Evolutionary conservation across 2,888 invertebrate genomes (phyloP).

Genomic region (Amphipoea oculea): DNA sequence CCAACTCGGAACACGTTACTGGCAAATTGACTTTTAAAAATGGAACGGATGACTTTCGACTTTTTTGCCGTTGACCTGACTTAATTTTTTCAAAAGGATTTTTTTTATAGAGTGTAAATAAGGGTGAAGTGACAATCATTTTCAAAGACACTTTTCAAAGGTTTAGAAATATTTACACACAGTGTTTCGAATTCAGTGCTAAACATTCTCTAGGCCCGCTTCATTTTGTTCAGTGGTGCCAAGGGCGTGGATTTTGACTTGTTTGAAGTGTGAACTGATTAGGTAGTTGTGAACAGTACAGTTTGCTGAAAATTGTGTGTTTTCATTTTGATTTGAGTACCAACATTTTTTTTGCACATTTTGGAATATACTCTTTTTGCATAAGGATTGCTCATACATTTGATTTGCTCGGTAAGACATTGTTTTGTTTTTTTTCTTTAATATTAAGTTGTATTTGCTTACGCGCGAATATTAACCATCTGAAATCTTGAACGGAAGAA

Average conservation of each 20-base stretch:
- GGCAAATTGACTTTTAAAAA: slow-evolving; percentile 75
- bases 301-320: slow-evolving; percentile 73
- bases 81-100: slow-evolving; percentile 54
- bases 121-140: slow-evolving; percentile 67
- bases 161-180: slow-evolving; percentile 72
- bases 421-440: slow-evolving; percentile 19
- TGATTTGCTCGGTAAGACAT: slow-evolving; percentile 61
- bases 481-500: background rate
- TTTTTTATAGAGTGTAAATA: slow-evolving; percentile 51
- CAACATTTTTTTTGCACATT: slow-evolving; percentile 55
- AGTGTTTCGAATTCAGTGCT: slow-evolving; percentile 86
- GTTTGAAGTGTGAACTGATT: slow-evolving; percentile 84
- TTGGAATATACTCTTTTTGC: slow-evolving; percentile 56
- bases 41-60: slow-evolving; percentile 79
- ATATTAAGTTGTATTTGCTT: background rate
- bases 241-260: slow-evolving; percentile 87
- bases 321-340: slow-evolving; percentile 54
- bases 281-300: slow-evolving; percentile 78
- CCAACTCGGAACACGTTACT: slow-evolving; percentile 72
- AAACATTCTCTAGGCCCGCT: slow-evolving; percentile 84
- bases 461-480: background rate
- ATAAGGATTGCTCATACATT: slow-evolving; percentile 67
- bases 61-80: slow-evolving; percentile 78
- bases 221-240: slow-evolving; percentile 85
- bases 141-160: slow-evolving; percentile 47